Percentiles rank a stretch among this genome's conserved stretches.
Conservation (phyloP, 2,888 invertebrate genomes). For the Clanis bilineata region DNA sequence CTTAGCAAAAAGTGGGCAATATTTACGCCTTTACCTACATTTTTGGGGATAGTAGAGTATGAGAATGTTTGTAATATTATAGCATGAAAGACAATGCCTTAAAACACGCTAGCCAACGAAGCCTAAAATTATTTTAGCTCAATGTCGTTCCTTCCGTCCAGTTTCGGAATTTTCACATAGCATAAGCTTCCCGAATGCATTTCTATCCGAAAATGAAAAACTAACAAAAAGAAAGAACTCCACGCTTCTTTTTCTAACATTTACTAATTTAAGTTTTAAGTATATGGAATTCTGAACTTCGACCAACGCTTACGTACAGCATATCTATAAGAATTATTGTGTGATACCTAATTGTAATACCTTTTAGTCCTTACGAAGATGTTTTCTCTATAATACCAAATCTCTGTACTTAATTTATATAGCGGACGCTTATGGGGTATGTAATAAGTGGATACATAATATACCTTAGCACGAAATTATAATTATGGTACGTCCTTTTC, state of each 20-base stretch:
- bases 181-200: constrained; percentile 63
- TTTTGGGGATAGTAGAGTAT: background rate
- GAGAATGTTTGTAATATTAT: background rate
- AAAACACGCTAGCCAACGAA: constrained; percentile 32
- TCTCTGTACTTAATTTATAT: constrained; percentile 75
- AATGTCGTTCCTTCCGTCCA: constrained; percentile 78
- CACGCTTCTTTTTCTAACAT: constrained; percentile 22
- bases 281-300: constrained; percentile 57
- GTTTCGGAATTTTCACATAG: constrained; percentile 66
- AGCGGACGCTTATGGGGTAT: constrained; percentile 58
- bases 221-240: background rate
- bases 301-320: constrained; percentile 79
- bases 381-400: constrained; percentile 59
- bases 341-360: constrained; percentile 78
- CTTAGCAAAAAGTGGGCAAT: no score
- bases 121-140: constrained; percentile 60
- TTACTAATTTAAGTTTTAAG: constrained; percentile 22
- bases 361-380: constrained; percentile 66
- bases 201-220: constrained; percentile 38
- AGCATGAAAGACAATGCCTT: constrained; percentile 50
- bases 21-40: no score
- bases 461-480: constrained; percentile 8
- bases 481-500: constrained; percentile 9
- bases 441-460: constrained; percentile 20
- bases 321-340: constrained; percentile 78